phyloP scores from a whole-genome alignment of 2,888 invertebrate species.

The Rotaria magnacalcarata region DNA sequence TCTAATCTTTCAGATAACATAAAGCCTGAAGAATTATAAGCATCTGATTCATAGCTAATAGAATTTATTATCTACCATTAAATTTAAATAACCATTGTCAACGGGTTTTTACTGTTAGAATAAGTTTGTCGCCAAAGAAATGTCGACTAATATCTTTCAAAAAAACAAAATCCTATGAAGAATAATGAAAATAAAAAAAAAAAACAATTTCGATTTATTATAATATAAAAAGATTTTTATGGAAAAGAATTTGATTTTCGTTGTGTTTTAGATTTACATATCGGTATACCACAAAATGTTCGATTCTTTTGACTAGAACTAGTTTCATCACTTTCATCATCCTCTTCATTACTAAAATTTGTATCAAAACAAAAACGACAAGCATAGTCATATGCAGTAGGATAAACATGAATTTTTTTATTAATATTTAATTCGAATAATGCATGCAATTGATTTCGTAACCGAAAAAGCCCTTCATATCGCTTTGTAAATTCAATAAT shows the following conservation, averaged over 20 bases:
- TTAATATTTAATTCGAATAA: neutral
- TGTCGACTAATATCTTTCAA: too few species aligned
- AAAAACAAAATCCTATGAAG: too few species aligned
- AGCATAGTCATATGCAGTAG: neutral
- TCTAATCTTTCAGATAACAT: too few species aligned
- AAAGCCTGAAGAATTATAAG: too few species aligned
- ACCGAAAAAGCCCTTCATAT: neutral
- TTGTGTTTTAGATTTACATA: neutral
- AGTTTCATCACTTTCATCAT: neutral
- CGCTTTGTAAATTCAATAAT: neutral
- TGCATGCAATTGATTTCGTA: neutral
- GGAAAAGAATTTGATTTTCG: neutral
- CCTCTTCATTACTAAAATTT: neutral
- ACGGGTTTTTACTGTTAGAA: too few species aligned
- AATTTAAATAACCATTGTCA: too few species aligned
- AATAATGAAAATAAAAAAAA: neutral
- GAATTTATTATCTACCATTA: too few species aligned
- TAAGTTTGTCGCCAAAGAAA: too few species aligned
- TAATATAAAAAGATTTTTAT: neutral
- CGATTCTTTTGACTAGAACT: neutral
- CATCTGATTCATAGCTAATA: too few species aligned
- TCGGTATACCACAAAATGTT: conserved; percentile 14
- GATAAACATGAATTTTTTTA: neutral
- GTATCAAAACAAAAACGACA: conserved; percentile 29
- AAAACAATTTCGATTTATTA: too few species aligned